phyloP scores from a whole-genome alignment of 2,888 invertebrate species.

The Lasioglossum morio region DNA sequence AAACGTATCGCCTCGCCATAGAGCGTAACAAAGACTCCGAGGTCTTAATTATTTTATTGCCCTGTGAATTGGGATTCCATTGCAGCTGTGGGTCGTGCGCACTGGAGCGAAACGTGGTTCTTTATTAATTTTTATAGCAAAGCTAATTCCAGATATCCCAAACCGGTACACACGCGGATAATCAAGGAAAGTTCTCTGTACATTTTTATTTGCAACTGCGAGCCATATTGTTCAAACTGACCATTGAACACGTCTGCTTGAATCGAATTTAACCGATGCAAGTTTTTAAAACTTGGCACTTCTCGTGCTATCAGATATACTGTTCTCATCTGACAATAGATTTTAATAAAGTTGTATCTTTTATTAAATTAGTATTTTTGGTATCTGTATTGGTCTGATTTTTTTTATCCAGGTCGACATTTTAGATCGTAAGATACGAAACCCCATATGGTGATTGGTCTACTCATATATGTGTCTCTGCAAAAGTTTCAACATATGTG shows the following conservation, averaged over 20 bases:
- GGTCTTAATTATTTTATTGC: slow-evolving; percentile 2
- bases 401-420: too few relatives aligned
- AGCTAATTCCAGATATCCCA: neutral
- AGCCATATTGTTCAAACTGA: neutral
- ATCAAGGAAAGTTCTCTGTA: neutral
- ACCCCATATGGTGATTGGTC: neutral
- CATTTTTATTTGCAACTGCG: neutral
- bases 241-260: neutral
- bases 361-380: neutral
- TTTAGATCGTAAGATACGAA: too few relatives aligned
- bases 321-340: neutral
- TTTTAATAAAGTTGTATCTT: neutral
- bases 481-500: slow-evolving; percentile 65
- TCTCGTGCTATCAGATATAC: neutral
- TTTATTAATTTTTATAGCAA: slow-evolving; percentile 11
- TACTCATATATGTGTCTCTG: slow-evolving; percentile 37
- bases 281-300: neutral
- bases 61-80: neutral
- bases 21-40: neutral
- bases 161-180: neutral
- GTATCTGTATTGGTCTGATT: too few relatives aligned
- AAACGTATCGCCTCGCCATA: neutral
- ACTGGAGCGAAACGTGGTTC: neutral
- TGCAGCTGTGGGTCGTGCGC: neutral
- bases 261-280: neutral